Evolutionary conservation across 2,888 invertebrate genomes (phyloP).

Genomic region (Nebria salina): DNA sequence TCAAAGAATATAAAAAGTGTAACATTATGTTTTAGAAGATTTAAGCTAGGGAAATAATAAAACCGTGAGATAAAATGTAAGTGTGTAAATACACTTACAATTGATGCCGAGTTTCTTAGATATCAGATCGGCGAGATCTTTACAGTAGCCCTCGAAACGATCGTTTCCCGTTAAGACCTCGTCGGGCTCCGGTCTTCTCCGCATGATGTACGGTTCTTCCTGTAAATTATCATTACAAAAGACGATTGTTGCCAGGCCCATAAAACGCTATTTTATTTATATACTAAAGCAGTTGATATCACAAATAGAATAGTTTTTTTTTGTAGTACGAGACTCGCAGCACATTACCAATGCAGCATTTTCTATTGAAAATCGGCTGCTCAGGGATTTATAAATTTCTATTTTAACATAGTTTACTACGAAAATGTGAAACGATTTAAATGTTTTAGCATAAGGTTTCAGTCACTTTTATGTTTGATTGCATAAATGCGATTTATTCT

Average conservation of each 20-base stretch:
- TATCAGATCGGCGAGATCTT: conserved; percentile 87
- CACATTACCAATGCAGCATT: not conserved
- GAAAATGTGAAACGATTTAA: no score
- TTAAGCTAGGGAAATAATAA: not conserved
- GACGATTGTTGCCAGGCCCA: conserved; percentile 2
- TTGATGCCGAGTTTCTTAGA: conserved; percentile 83
- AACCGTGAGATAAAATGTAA: not conserved
- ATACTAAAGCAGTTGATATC: not conserved
- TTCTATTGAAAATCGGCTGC: no score
- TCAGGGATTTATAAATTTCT: not conserved
- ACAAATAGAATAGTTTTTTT: not conserved
- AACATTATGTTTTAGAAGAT: not conserved
- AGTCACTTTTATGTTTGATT: no score
- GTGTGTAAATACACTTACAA: conserved; percentile 70
- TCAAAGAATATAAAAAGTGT: not conserved
- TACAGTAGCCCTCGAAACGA: conserved; percentile 89
- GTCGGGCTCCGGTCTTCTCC: conserved; percentile 72
- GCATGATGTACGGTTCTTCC: conserved; percentile 91
- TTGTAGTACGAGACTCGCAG: not conserved
- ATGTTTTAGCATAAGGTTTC: no score
- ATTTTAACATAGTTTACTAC: no score
- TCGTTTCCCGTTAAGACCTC: conserved; percentile 78
- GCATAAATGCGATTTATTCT: no score
- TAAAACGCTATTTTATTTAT: not conserved
- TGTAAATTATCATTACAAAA: conserved; percentile 54